phyloP scores from a whole-genome alignment of 2,797 vertebrate genomes.

The Staurois parvus region DNA sequence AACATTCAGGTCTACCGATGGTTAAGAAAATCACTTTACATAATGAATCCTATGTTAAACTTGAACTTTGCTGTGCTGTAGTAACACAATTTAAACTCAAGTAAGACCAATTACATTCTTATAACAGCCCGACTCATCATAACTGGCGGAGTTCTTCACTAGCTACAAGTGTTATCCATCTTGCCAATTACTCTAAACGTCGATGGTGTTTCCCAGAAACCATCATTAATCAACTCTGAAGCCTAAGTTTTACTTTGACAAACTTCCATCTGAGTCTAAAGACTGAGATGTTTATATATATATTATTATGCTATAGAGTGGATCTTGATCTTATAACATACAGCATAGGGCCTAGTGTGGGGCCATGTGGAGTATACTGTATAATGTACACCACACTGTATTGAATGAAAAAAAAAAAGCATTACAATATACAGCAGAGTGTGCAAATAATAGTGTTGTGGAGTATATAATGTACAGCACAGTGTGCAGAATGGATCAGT shows the following conservation, averaged over 20 bases:
- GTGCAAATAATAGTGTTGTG: too few relatives aligned
- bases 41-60: constrained; percentile 54
- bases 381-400: too few relatives aligned
- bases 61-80: constrained; percentile 42
- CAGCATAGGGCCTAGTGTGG: too few relatives aligned
- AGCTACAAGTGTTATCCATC: constrained; percentile 30
- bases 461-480: too few relatives aligned
- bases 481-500: too few relatives aligned
- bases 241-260: not conserved
- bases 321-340: too few relatives aligned
- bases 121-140: constrained; percentile 13
- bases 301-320: too few relatives aligned
- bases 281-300: too few relatives aligned
- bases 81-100: constrained; percentile 44
- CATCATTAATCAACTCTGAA: constrained; percentile 3
- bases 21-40: constrained; percentile 60
- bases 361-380: too few relatives aligned
- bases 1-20: constrained; percentile 46
- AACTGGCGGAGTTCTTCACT: constrained; percentile 10
- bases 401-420: too few relatives aligned
- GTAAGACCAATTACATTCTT: constrained; percentile 43
- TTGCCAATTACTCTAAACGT: constrained; percentile 15
- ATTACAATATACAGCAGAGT: too few relatives aligned
- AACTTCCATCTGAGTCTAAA: too few relatives aligned
- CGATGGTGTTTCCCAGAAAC: constrained; percentile 16